Conservation (phyloP, 2,888 invertebrate species). For the Xanthorhoe designata region DNA sequence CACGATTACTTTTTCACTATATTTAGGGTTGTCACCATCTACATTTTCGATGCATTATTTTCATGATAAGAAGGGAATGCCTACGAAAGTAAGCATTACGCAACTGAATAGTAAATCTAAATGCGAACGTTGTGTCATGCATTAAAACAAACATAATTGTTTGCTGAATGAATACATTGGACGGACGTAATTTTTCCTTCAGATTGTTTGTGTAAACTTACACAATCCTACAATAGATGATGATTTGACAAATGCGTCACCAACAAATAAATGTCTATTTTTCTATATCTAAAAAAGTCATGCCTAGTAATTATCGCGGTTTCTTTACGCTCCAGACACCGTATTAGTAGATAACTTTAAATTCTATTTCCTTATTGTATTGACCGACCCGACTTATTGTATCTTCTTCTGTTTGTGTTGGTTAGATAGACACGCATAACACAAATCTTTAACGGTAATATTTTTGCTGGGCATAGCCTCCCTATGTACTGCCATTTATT, state of each 20-base stretch:
- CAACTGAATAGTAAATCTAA: not conserved
- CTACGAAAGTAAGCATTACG: not conserved
- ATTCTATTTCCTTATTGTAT: not conserved
- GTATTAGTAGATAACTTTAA: too few species aligned
- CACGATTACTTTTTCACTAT: conserved; percentile 44
- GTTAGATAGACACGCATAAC: too few species aligned
- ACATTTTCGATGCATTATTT: not conserved
- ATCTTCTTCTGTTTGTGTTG: not conserved
- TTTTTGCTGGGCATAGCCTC: too few species aligned
- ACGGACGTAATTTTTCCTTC: conserved; percentile 6
- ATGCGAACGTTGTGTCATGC: conserved; percentile 4
- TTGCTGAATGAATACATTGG: conserved; percentile 1
- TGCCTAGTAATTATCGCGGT: too few species aligned
- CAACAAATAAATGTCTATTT: not conserved
- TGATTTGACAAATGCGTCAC: not conserved
- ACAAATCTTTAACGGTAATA: too few species aligned
- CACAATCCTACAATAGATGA: conserved; percentile 6
- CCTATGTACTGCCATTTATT: too few species aligned
- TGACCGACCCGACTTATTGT: too few species aligned
- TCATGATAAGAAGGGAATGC: not conserved
- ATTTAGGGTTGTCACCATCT: conserved; percentile 40
- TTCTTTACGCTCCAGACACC: too few species aligned
- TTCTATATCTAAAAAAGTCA: too few species aligned
- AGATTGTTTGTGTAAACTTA: conserved; percentile 12
- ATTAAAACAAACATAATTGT: conserved; percentile 21